Evolutionary conservation across 23 tunicate species (phyloP).

Genomic region (Aplidium turbinatum): DNA sequence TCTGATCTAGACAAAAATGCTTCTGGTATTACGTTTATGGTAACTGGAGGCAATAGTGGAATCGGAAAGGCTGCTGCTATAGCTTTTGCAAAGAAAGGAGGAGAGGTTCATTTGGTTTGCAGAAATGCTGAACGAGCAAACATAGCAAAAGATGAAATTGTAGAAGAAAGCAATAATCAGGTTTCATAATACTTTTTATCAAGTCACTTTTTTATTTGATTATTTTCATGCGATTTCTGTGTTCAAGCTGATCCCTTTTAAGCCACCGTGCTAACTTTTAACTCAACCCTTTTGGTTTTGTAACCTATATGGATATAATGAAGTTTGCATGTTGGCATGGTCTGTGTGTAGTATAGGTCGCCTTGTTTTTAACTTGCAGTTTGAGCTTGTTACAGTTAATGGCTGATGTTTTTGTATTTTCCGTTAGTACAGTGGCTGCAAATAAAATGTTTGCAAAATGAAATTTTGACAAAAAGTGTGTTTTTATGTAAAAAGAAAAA

Average conservation of each 20-base stretch:
- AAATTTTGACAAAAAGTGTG: no score
- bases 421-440: no score
- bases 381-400: no score
- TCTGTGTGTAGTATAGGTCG: no score
- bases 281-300: no score
- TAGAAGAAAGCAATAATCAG: constrained; percentile 52
- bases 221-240: neutral
- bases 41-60: constrained; percentile 93
- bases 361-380: no score
- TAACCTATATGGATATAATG: no score
- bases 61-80: constrained; percentile 85
- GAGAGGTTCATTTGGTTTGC: constrained; percentile 83
- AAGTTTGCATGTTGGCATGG: no score
- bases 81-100: constrained; percentile 69
- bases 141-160: constrained; percentile 80
- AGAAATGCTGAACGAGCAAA: constrained; percentile 73
- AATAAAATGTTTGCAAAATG: no score
- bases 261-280: no score
- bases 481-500: no score
- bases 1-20: constrained; percentile 56
- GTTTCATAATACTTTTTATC: constrained; percentile 13
- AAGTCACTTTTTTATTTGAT: neutral
- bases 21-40: constrained; percentile 47
- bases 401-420: no score
- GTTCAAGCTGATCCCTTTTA: neutral